A percentile compares a stretch with the other conserved stretches of the same genome.
phyloP scores from a whole-genome alignment of 2,797 vertebrate genomes.

The Odontamblyopus rebecca region DNA sequence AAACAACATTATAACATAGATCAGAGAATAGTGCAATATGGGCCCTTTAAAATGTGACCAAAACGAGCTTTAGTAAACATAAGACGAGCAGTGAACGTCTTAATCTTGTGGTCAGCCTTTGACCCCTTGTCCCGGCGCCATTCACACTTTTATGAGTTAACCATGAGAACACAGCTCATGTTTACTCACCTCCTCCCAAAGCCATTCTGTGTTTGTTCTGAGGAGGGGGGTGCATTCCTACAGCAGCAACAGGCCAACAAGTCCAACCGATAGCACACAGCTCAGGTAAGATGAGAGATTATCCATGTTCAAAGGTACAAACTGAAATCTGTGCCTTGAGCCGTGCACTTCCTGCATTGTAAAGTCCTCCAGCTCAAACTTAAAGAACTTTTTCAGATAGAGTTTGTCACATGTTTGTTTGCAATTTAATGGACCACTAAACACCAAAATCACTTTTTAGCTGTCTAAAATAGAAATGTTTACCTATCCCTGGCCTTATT shows the following conservation, averaged over 20 bases:
- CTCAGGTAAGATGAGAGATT: neutral
- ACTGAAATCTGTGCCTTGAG: neutral
- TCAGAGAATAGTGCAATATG: no score
- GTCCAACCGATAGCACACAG: neutral
- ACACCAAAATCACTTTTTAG: no score
- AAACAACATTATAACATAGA: no score
- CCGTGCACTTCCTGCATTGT: neutral
- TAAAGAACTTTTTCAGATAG: neutral
- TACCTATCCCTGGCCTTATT: no score
- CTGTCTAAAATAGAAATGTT: no score
- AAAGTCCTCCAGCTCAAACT: neutral
- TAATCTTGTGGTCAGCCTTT: neutral
- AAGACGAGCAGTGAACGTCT: neutral
- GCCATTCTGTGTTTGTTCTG: constrained; percentile 18
- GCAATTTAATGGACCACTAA: no score
- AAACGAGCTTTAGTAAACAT: neutral
- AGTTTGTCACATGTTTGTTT: no score
- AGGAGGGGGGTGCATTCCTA: constrained; percentile 22
- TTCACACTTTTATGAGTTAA: constrained; percentile 51
- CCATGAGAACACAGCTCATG: constrained; percentile 44
- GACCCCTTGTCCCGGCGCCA: constrained; percentile 15
- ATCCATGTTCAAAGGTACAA: neutral
- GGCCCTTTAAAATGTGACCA: no score
- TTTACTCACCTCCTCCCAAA: constrained; percentile 24
- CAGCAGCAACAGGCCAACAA: neutral